Evolutionary conservation across 2,888 invertebrate species (phyloP).

Genomic region (Hoplodrina blanda): DNA sequence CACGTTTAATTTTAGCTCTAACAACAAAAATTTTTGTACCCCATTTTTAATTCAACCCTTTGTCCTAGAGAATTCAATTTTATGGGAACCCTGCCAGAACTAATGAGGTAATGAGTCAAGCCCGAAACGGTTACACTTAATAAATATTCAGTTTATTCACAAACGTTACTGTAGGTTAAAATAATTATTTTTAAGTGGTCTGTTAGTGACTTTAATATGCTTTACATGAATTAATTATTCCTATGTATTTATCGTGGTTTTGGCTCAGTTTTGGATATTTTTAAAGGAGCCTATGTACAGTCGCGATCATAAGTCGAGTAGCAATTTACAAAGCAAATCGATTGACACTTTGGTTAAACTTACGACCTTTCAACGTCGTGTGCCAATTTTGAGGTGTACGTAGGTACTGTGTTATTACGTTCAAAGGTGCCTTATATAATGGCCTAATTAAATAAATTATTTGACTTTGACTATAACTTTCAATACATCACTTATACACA

Average conservation of each 20-base stretch:
- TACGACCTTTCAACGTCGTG: no score
- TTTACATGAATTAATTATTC: conserved; percentile 50
- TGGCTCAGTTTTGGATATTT: conserved; percentile 6
- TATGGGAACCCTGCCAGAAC: conserved; percentile 20
- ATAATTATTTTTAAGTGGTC: conserved; percentile 53
- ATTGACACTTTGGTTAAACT: no score
- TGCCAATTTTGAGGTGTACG: no score
- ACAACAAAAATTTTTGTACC: conserved; percentile 1
- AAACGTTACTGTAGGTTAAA: conserved; percentile 39
- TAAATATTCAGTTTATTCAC: conserved; percentile 58
- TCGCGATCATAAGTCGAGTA: no score
- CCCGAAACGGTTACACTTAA: conserved; percentile 53
- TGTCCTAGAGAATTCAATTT: conserved; percentile 23
- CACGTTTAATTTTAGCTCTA: conserved; percentile 6
- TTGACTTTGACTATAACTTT: no score
- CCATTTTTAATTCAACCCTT: conserved; percentile 28
- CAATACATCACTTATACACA: no score
- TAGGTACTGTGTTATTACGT: no score
- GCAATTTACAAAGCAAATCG: no score
- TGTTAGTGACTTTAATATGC: conserved; percentile 52
- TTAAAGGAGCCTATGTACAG: conserved; percentile 5
- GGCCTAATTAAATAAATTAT: no score
- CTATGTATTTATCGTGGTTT: conserved; percentile 15
- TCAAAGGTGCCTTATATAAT: no score
- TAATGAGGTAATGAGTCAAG: conserved; percentile 56